Percentiles rank a stretch among this genome's conserved stretches.
Evolutionary conservation across 1,140 invertebrate genomes (phyloP).

Genomic region (Artemia franciscana): DNA sequence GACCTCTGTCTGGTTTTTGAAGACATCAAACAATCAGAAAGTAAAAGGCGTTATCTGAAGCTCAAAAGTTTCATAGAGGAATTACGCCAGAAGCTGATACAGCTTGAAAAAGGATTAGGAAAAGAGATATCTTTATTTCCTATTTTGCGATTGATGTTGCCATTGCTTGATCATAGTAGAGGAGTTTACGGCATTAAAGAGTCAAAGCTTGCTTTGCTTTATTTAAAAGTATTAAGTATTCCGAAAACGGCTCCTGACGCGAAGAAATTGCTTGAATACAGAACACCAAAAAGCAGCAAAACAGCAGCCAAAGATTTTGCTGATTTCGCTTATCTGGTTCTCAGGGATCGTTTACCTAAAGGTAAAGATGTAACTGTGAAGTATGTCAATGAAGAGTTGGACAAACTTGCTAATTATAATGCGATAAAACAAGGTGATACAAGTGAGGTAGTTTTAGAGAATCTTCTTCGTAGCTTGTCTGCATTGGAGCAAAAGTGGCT

Average conservation of each 20-base stretch:
- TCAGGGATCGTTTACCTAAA: slow-evolving; percentile 34
- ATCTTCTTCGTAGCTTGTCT: slow-evolving; percentile 31
- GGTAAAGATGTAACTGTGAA: slow-evolving; percentile 28
- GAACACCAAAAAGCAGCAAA: slow-evolving; percentile 19
- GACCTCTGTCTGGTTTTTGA: not conserved
- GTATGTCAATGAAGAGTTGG: slow-evolving; percentile 40
- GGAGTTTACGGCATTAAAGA: slow-evolving; percentile 38
- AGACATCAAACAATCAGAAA: not conserved
- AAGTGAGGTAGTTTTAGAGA: slow-evolving; percentile 24
- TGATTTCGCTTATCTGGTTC: slow-evolving; percentile 37
- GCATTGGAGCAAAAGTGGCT: slow-evolving; percentile 66
- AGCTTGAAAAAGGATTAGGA: not conserved
- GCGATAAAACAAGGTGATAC: slow-evolving; percentile 27
- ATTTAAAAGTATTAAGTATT: slow-evolving; percentile 40
- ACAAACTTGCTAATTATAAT: slow-evolving; percentile 33
- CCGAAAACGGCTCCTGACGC: slow-evolving; percentile 36
- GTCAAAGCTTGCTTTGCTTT: slow-evolving; percentile 33
- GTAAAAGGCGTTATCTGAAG: not conserved
- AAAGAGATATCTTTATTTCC: slow-evolving; percentile 26
- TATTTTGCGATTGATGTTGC: slow-evolving; percentile 42
- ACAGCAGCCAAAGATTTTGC: slow-evolving; percentile 39
- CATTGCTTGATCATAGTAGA: slow-evolving; percentile 35
- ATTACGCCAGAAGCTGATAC: not conserved
- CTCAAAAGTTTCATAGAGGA: not conserved
- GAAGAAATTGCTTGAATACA: slow-evolving; percentile 33